Evolutionary conservation across 2,888 invertebrate genomes (phyloP).

Genomic region (Osedax frankpressi): DNA sequence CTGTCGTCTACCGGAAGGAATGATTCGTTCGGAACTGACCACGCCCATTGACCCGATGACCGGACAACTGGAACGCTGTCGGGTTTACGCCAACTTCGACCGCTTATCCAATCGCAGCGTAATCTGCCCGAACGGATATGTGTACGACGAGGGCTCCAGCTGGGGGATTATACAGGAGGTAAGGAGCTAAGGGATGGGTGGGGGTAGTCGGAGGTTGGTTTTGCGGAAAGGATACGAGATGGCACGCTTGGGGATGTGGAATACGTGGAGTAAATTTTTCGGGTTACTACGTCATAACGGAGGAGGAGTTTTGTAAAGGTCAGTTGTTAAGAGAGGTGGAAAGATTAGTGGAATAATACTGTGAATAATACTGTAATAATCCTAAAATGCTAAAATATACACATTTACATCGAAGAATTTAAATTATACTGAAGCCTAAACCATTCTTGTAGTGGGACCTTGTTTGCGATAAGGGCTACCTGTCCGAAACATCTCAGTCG

Average conservation of each 20-base stretch:
- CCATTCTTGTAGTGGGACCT: slow-evolving; percentile 30
- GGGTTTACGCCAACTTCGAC: background rate
- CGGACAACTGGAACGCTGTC: background rate
- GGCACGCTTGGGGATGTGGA: background rate
- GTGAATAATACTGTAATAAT: too few species aligned
- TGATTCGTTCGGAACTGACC: background rate
- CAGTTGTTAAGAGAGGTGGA: too few species aligned
- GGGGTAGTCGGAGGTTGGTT: background rate
- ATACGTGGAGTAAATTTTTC: background rate
- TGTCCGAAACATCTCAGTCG: slow-evolving; percentile 34
- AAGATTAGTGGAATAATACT: too few species aligned
- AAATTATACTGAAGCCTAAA: too few species aligned
- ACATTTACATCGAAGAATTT: too few species aligned
- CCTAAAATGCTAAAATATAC: too few species aligned
- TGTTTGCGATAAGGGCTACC: slow-evolving; percentile 32
- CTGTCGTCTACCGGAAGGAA: background rate
- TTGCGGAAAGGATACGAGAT: background rate
- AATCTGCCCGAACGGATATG: background rate
- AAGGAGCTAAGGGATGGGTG: background rate
- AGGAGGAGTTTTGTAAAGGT: too few species aligned
- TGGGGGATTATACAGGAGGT: background rate
- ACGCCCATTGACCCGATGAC: background rate
- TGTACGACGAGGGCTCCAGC: background rate
- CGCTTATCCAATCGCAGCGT: background rate
- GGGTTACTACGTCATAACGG: too few species aligned